Base-by-base conservation (phyloP, 2,797 vertebrate species). In the Danio albolineatus region DNA sequence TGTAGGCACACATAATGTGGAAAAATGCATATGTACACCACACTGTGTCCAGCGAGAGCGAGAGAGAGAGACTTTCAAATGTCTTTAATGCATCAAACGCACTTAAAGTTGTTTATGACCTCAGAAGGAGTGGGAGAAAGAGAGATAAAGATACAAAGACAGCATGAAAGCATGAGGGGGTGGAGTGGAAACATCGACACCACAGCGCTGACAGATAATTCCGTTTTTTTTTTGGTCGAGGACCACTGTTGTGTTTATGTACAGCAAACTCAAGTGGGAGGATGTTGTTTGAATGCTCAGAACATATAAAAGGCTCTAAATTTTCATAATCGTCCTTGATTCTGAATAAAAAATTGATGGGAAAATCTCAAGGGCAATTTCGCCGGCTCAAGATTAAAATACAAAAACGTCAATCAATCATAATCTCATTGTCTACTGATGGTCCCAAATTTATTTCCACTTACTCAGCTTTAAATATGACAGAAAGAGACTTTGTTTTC, bases 91-190 rank as follows among this genome's bases (percentile, higher is more conserved):
- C 69, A 79, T 79, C 78, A 73, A 73, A 78, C 38, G 5, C 53
- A 53, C 76, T 49, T 64, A 46, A 65, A 76, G 75, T 82, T 87
- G 80, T 86, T 85, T 86, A 83, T 84, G 79, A 84, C 84, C 81
- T 78, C 0, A 86, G 80, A 80, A 60, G 61, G 76, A 78, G 8
- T 38, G 43, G 80, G 43, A 77, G 82, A 76, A 75, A 81, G 57
- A 80, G 28, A 65, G 80, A 86, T 81, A 59, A 36, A 71, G 17
- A 79, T 28, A 76, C 28, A 74, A 53, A 77, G 56, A 75, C 19
- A 14, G 39, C 74, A 48, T 16, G 13, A 78, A 59, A 76, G n/a
- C 43, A 57, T 72, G 72, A 76, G 57, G 57, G 56, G 65, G 71
- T 76, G 66, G 59, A 62, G 67, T 67, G 54, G 28, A 65, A 65